A percentile compares a stretch with the other conserved stretches of the same genome.
Evolutionary conservation across 2,113 vertebrate species (phyloP).

Genomic region (Hipposideros armiger): DNA sequence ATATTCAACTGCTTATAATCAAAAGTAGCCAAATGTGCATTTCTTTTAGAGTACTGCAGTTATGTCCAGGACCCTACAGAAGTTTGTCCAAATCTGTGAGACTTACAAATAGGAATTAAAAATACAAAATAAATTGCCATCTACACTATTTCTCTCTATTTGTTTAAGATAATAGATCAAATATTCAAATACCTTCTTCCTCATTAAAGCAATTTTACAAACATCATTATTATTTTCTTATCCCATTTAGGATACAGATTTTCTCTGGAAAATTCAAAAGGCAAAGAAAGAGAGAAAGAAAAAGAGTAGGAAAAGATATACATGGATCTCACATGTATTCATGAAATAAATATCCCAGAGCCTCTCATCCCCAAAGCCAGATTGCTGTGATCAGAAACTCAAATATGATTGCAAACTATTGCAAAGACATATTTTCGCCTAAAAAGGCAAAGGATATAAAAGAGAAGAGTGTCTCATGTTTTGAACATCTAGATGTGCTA

Average conservation of each 20-base stretch:
- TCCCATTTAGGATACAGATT: neutral
- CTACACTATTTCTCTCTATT: neutral
- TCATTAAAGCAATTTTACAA: conserved; percentile 9
- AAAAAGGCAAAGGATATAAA: conserved; percentile 42
- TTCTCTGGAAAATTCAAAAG: neutral
- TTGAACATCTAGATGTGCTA: neutral
- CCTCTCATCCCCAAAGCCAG: neutral
- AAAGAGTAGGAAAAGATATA: neutral
- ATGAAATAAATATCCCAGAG: neutral
- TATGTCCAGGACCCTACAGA: neutral
- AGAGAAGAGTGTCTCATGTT: neutral
- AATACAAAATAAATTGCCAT: neutral
- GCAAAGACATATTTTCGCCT: neutral
- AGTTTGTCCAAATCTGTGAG: neutral
- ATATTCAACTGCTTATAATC: neutral
- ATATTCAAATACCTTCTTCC: neutral
- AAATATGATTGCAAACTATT: neutral
- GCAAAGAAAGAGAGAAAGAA: neutral
- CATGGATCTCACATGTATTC: neutral
- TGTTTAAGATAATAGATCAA: neutral
- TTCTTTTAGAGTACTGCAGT: neutral
- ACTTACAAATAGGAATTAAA: neutral
- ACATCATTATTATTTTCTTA: neutral
- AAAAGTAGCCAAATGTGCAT: neutral
- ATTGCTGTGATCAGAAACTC: neutral